Evolutionary conservation across 2,888 invertebrate genomes (phyloP), one percentile per base, ranked within the genome.

Genomic region (Papilio demoleus): DNA sequence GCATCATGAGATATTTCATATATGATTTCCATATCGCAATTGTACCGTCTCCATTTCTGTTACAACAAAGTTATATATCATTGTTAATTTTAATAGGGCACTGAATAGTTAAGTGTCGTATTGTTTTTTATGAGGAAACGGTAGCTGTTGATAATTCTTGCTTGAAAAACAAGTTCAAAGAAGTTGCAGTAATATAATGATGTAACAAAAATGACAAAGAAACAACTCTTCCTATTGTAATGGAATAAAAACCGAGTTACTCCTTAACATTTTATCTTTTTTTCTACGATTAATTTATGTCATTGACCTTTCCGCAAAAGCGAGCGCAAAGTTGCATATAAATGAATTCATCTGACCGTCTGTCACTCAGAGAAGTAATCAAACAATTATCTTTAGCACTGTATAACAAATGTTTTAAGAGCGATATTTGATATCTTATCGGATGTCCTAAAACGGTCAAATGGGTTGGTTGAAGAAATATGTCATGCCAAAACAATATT

Each of bases 101-200:
- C 31, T 56, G 17, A 31, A n/a, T 31, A 56, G 31, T 31, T n/a
- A 56, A 56, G 47, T 47, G 47, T 31, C n/a, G 27, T 56, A 8
- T 27, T 0, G n/a, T n/a, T 14, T 56, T 56, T 56, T 56, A 56
- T 31, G 31, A 31, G 31, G 31, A 56, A 56, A 31, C 53, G 17
- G 27, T 56, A 56, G 27, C 3, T 56, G 31, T 6, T 27, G 53
- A 53, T 53, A 53, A 53, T 27, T 53, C 2, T 50, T 24, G 50
- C 17, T 53, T 53, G 53, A 31, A 56, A 8, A 56, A 56, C n/a
- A 31, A 31, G n/a, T 53, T n/a, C 9, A 31, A 53, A n/a, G 31
- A 31, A n/a, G 31, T 4, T 56, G n/a, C n/a, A 17, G 17, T 17
- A 3, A 31, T 31, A 56, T 31, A 9, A 56, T 56, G 27, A 56